These are phyloP conservation scores for Acanthopagrus latus DNA, from an alignment of 2,797 vertebrate species.

Conservation along the genomic window DNA sequence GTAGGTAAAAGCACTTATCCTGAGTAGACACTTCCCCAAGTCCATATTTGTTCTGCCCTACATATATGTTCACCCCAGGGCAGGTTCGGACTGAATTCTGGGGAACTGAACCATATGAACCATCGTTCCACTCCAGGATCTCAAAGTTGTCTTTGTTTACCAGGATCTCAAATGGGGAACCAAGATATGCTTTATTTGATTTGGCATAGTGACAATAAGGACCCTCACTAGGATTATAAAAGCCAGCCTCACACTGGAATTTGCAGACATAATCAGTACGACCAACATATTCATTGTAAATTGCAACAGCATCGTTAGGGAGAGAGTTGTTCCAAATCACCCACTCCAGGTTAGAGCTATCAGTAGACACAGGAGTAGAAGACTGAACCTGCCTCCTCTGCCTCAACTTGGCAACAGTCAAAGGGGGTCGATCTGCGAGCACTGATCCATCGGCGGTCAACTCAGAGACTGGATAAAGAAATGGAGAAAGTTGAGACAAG, in stretches of 20 bases:
- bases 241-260: slow-evolving; percentile 64
- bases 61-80: slow-evolving; percentile 45
- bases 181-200: slow-evolving; percentile 33
- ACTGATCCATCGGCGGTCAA: too few relatives aligned
- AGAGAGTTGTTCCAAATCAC: slow-evolving; percentile 64
- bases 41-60: slow-evolving; percentile 75
- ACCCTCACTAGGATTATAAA: slow-evolving; percentile 64
- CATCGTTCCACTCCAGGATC: slow-evolving; percentile 69
- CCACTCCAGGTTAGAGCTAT: slow-evolving; percentile 36
- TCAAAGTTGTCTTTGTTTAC: slow-evolving; percentile 74
- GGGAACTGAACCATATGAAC: slow-evolving; percentile 62
- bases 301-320: slow-evolving; percentile 77
- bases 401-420: too few relatives aligned
- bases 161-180: slow-evolving; percentile 65
- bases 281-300: slow-evolving; percentile 73
- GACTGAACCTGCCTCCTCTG: too few relatives aligned
- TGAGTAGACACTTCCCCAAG: slow-evolving; percentile 70
- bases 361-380: too few relatives aligned
- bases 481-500: too few relatives aligned
- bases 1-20: slow-evolving; percentile 66
- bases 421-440: too few relatives aligned
- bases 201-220: slow-evolving; percentile 67
- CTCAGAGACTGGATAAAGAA: too few relatives aligned
- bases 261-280: slow-evolving; percentile 74
- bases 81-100: slow-evolving; percentile 57